phyloP scores from a whole-genome alignment of 2,797 vertebrate genomes.

The Sebastes matsubarae region DNA sequence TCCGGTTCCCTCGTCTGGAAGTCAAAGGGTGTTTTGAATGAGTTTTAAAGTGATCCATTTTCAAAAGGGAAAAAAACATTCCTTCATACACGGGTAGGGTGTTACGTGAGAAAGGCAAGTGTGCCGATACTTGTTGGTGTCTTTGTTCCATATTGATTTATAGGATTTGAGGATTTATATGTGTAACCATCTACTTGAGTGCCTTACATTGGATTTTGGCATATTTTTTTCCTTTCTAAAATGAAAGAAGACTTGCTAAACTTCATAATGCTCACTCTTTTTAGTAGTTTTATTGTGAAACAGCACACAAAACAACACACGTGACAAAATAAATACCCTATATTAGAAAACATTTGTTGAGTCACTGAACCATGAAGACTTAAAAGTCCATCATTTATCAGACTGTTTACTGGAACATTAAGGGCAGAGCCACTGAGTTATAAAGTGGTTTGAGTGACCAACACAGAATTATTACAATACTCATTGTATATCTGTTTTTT shows the following conservation, averaged over 20 bases:
- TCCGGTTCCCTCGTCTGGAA: too few species aligned
- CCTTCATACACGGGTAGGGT: not conserved
- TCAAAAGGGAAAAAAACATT: not conserved
- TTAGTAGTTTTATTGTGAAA: constrained; percentile 13
- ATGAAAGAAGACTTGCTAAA: not conserved
- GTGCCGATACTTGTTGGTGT: not conserved
- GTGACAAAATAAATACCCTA: not conserved
- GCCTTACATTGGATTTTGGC: not conserved
- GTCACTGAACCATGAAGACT: not conserved
- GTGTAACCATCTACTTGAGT: not conserved
- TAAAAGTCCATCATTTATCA: not conserved
- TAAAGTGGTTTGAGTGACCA: not conserved
- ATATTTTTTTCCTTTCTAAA: not conserved
- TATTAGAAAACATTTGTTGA: not conserved
- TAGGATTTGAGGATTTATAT: not conserved
- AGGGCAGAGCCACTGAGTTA: not conserved
- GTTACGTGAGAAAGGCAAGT: not conserved
- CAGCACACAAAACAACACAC: not conserved
- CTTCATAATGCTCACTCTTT: not conserved
- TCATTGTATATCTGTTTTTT: not conserved
- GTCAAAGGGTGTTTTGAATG: too few species aligned
- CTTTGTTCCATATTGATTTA: not conserved
- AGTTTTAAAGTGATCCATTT: not conserved
- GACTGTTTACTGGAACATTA: not conserved
- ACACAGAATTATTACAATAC: not conserved